These are phyloP conservation scores for Atrichornis clamosus DNA, from an alignment of 2,113 vertebrate species.

Conservation along the genomic window DNA sequence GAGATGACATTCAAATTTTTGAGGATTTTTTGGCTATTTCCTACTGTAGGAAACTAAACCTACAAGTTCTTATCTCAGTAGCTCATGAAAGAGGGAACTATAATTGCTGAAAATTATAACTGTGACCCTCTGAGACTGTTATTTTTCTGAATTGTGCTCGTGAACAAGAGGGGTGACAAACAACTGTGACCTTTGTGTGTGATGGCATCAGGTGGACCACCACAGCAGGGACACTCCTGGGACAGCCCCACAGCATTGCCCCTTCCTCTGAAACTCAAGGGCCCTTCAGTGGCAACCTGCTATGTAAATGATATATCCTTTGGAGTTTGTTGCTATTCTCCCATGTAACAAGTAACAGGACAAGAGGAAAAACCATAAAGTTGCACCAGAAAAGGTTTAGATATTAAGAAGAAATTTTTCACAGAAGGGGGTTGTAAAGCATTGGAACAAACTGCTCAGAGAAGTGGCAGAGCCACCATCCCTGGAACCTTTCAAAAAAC, in stretches of 20 bases:
- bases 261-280: neutral
- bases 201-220: neutral
- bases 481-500: accelerated
- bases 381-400: neutral
- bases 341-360: neutral
- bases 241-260: neutral
- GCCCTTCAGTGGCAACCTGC: neutral
- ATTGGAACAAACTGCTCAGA: neutral
- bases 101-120: neutral
- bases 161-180: neutral
- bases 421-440: neutral
- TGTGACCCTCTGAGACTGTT: neutral
- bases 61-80: neutral
- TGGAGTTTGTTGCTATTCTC: neutral
- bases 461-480: neutral
- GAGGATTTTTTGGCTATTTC: neutral
- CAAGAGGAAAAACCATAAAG: neutral
- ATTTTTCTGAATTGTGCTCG: accelerated
- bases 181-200: neutral
- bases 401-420: neutral
- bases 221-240: accelerated
- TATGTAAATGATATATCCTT: neutral
- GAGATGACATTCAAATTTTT: neutral
- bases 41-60: neutral
- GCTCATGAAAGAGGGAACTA: neutral